Conservation (phyloP, 1,140 invertebrate species). For the Zeugodacus cucurbitae region DNA sequence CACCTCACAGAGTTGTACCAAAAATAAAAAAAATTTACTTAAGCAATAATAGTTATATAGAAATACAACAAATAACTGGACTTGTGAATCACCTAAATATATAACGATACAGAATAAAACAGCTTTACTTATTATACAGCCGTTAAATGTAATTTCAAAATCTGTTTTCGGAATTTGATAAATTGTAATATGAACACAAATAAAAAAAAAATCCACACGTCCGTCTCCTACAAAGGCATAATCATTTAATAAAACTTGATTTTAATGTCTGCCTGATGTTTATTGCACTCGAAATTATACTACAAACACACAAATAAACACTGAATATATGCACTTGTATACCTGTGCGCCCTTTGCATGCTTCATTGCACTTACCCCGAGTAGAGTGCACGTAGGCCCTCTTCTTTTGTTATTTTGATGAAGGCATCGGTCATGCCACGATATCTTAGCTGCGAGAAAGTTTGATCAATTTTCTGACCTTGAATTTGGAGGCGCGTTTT, state of each 20-base stretch:
- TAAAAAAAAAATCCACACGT: not conserved
- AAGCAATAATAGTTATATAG: too few species aligned
- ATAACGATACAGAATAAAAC: not conserved
- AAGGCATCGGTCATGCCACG: slow-evolving; percentile 93
- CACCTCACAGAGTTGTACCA: too few species aligned
- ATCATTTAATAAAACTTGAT: not conserved
- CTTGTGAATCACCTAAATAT: too few species aligned
- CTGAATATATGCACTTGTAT: not conserved
- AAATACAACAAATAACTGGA: too few species aligned
- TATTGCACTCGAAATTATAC: not conserved
- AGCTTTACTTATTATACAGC: not conserved
- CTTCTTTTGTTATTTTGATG: slow-evolving; percentile 82
- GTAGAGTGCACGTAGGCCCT: slow-evolving; percentile 83
- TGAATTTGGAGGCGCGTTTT: slow-evolving; percentile 97
- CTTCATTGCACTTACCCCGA: slow-evolving; percentile 75
- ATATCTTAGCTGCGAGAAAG: slow-evolving; percentile 82
- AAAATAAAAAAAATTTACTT: too few species aligned
- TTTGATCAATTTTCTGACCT: slow-evolving; percentile 86
- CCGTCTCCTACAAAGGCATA: not conserved
- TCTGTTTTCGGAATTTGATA: not conserved
- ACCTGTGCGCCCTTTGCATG: not conserved
- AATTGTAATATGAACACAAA: not conserved
- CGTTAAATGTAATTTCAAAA: not conserved
- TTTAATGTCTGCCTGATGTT: not conserved
- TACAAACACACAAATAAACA: not conserved